phyloP scores from a whole-genome alignment of 2,888 invertebrate genomes.

The Orchestes rusci region DNA sequence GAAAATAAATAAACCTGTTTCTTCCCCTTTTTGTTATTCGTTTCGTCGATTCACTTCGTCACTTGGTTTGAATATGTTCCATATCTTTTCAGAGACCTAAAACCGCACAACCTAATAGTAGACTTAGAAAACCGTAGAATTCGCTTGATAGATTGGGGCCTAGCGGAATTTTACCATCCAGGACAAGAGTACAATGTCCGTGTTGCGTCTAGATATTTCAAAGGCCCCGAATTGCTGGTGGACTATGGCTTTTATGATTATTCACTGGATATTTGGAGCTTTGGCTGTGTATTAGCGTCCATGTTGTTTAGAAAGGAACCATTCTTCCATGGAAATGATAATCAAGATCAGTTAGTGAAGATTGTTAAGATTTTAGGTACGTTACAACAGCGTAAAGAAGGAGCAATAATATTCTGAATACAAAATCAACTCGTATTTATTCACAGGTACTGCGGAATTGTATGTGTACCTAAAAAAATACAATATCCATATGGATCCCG shows the following conservation, averaged over 20 bases:
- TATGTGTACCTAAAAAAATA: conserved; percentile 39
- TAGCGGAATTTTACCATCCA: conserved; percentile 42
- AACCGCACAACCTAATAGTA: conserved; percentile 43
- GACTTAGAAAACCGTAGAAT: conserved; percentile 37
- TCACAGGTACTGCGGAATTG: conserved; percentile 37
- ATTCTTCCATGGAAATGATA: conserved; percentile 41
- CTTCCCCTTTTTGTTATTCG: too few species aligned
- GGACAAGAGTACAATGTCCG: conserved; percentile 42
- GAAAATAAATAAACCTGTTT: too few species aligned
- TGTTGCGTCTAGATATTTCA: conserved; percentile 43
- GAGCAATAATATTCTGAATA: too few species aligned
- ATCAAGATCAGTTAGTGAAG: conserved; percentile 40
- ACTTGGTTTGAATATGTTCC: too few species aligned
- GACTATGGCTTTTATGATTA: conserved; percentile 43
- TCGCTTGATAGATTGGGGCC: conserved; percentile 41
- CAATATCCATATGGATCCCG: conserved; percentile 36
- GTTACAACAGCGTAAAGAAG: too few species aligned
- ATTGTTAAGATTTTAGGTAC: conserved; percentile 40
- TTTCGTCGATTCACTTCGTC: too few species aligned
- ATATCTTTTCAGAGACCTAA: conserved; percentile 39
- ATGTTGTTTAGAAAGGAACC: conserved; percentile 43
- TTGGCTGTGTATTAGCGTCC: conserved; percentile 43
- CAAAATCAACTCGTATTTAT: too few species aligned
- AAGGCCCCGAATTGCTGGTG: conserved; percentile 41
- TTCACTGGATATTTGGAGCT: conserved; percentile 43